A percentile compares a stretch with the other conserved stretches of the same genome.
Evolutionary conservation across 1,140 invertebrate species (phyloP).

Genomic region (Drosophila ficusphila): DNA sequence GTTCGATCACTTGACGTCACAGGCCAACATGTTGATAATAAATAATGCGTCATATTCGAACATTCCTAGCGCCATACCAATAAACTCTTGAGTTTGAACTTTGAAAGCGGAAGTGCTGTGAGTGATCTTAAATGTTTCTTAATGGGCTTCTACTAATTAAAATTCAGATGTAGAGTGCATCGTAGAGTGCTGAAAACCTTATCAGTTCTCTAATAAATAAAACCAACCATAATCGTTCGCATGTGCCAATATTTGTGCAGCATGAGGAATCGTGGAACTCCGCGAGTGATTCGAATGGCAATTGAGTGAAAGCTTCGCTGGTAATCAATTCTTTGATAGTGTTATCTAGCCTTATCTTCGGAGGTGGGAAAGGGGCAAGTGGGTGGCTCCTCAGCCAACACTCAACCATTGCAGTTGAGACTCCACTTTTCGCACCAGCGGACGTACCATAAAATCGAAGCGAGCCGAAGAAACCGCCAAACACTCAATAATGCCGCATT

Average conservation of each 20-base stretch:
- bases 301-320: conserved; percentile 47
- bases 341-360: conserved; percentile 55
- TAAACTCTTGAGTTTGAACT: neutral
- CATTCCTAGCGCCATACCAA: neutral
- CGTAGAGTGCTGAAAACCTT: too few species aligned
- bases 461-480: neutral
- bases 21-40: conserved; percentile 11
- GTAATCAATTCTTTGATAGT: conserved; percentile 61
- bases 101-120: neutral
- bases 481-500: conserved; percentile 29
- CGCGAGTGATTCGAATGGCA: neutral
- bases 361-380: neutral
- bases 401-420: conserved; percentile 20
- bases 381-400: neutral
- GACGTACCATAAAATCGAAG: conserved; percentile 3
- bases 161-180: neutral
- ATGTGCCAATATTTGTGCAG: neutral
- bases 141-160: neutral
- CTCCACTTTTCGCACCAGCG: conserved; percentile 17
- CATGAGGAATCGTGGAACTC: neutral
- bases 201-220: neutral
- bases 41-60: neutral
- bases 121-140: neutral
- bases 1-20: conserved; percentile 4
- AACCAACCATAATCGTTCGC: neutral